These are phyloP conservation scores for Alauda arvensis DNA, from an alignment of 2,797 vertebrate species.

Conservation along the genomic window DNA sequence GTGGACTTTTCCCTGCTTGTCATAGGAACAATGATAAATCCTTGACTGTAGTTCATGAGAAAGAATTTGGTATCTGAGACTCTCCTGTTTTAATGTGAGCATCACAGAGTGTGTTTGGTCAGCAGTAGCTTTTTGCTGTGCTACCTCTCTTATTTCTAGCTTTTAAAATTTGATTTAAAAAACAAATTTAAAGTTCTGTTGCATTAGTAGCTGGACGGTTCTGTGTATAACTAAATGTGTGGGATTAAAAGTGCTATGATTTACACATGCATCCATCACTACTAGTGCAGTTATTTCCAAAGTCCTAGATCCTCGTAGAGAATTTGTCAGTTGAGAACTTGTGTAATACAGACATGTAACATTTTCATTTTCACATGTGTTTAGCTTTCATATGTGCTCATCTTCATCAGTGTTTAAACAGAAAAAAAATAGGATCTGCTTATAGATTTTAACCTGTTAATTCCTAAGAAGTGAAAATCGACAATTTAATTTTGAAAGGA, in stretches of 20 bases:
- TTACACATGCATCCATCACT: background rate
- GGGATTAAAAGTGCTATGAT: background rate
- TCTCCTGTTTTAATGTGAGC: background rate
- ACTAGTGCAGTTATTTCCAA: background rate
- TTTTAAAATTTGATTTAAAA: background rate
- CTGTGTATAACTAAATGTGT: background rate
- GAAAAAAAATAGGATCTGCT: background rate
- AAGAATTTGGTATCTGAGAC: background rate
- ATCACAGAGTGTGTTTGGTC: background rate
- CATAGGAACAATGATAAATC: background rate
- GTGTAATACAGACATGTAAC: background rate
- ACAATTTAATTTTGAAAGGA: background rate
- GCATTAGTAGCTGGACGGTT: background rate
- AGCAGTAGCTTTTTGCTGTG: background rate
- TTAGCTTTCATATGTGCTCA: background rate
- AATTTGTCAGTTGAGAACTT: background rate
- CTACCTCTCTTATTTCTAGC: background rate
- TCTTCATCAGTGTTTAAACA: background rate
- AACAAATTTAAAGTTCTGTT: background rate
- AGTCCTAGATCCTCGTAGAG: background rate
- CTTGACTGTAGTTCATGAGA: fast-evolving
- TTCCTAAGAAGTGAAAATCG: background rate
- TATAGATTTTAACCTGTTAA: background rate
- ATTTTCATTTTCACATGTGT: background rate
- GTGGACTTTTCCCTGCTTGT: background rate